Base-by-base conservation (phyloP, 2,888 invertebrate species). In the Oxycera nigricornis region DNA sequence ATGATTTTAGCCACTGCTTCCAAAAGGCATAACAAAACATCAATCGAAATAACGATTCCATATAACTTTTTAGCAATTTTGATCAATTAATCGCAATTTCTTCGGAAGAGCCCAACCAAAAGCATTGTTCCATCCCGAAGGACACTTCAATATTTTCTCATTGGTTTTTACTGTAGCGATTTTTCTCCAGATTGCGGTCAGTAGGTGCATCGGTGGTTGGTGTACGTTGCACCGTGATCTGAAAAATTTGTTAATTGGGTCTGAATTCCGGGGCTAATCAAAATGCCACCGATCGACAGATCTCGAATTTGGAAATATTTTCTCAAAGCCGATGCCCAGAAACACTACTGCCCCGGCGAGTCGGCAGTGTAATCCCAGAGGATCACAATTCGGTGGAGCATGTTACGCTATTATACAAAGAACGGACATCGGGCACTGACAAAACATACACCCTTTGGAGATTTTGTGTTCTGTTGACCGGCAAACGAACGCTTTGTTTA, bases 221-320 rank as follows among this genome's bases (percentile, higher is more conserved):
- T 20, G 65, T 65, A 41, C 17, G 20, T 65, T 52, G 31, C 70
- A 55, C 70, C 52, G 20, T 81, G 85, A 85, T 65, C 78, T 73
- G 31, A 76, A 75, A 77, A 77, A 77, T 68, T 72, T 68, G 59
- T 72, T 73, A 76, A 76, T 75, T 75, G 75, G 75, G 57, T 75
- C 59, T 61, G 65, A 75, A 75, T 75, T 75, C 75, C 75, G 68
- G 31, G 65, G 35, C 57, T 75, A 62, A 70, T 72, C 72, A 72
- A 72, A 73, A 75, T 75, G 72, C 72, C 75, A 72, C 72, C 72
- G 75, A 72, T 72, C 70, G 70, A 70, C 70, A 70, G 70, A 70
- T 70, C 55, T 70, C 70, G 70, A 52, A 70, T 70, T 70, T 31
- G 70, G 52, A 70, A 55, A 70, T 55, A 70, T 72, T 70, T 74